These are phyloP conservation scores for Vultur gryphus DNA, from an alignment of 2,797 vertebrate species.

Conservation along the genomic window DNA sequence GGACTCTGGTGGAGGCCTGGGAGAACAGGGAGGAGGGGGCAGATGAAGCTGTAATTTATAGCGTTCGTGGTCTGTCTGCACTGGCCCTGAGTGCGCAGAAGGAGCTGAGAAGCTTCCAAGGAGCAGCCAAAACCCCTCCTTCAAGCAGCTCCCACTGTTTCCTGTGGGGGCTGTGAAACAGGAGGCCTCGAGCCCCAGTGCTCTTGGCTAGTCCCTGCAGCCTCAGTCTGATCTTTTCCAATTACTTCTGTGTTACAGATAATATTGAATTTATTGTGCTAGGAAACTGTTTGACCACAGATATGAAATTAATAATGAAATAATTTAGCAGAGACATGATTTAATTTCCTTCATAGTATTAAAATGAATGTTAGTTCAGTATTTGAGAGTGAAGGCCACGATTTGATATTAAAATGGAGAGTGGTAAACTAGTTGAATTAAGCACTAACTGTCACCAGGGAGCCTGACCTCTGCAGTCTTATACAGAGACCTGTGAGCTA, in stretches of 20 bases:
- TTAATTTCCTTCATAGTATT: not conserved
- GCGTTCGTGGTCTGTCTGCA: not conserved
- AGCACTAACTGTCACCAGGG: not conserved
- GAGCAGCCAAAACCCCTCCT: not conserved
- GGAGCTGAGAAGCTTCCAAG: not conserved
- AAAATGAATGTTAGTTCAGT: not conserved
- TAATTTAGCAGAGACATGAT: not conserved
- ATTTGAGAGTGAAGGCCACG: not conserved
- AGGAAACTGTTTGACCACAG: not conserved
- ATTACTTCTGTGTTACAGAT: not conserved
- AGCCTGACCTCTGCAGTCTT: not conserved
- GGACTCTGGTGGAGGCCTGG: not conserved
- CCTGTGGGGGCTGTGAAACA: not conserved
- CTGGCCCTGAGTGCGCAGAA: not conserved
- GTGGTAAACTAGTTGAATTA: not conserved
- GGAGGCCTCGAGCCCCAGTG: not conserved
- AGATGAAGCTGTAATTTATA: not conserved
- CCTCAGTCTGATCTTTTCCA: not conserved
- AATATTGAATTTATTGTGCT: not conserved
- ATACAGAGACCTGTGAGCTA: not conserved
- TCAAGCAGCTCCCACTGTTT: not conserved
- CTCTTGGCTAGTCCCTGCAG: not conserved
- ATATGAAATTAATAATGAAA: not conserved
- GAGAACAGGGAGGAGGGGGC: not conserved
- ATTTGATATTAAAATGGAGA: not conserved